These are phyloP conservation scores for Amblyopsis hoosieri DNA, from an alignment of 2,797 vertebrate genomes.

Conservation along the genomic window DNA sequence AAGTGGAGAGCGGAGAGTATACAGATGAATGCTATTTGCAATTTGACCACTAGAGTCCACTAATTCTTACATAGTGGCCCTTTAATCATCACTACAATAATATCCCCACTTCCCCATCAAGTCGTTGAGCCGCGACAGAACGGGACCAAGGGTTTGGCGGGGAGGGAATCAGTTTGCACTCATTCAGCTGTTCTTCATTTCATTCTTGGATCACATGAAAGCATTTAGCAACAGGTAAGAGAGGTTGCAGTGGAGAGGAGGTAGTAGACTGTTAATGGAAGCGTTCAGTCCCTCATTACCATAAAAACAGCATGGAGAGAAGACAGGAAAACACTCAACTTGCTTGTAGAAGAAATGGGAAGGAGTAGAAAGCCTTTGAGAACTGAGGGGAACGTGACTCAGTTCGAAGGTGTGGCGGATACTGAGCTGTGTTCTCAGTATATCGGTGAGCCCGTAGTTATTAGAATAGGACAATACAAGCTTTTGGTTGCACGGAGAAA, in stretches of 20 bases:
- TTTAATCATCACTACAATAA: too few relatives aligned
- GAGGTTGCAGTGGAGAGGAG: slow-evolving; percentile 44
- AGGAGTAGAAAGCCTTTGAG: slow-evolving; percentile 18
- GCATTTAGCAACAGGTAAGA: slow-evolving; percentile 52
- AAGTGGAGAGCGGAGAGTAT: too few relatives aligned
- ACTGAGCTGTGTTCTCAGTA: too few relatives aligned
- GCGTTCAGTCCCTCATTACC: slow-evolving; percentile 53
- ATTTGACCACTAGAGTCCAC: too few relatives aligned
- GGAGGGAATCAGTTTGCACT: slow-evolving; percentile 7
- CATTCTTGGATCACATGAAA: slow-evolving; percentile 44
- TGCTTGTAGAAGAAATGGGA: not conserved
- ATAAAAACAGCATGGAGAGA: slow-evolving; percentile 37
- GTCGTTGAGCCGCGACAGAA: not conserved
- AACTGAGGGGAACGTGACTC: slow-evolving; percentile 32
- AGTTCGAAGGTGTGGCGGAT: too few relatives aligned
- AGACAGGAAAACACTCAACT: not conserved
- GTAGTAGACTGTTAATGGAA: slow-evolving; percentile 43
- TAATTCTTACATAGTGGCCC: too few relatives aligned
- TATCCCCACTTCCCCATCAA: too few relatives aligned
- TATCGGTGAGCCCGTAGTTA: too few relatives aligned
- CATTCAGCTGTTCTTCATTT: too few relatives aligned
- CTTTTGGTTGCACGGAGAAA: too few relatives aligned
- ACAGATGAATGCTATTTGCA: too few relatives aligned
- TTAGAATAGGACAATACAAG: too few relatives aligned
- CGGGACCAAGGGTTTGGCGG: not conserved